Evolutionary conservation across 2,888 invertebrate species (phyloP), one percentile per base, ranked within the genome.

Genomic region (Rhimphoctona megacephalus): DNA sequence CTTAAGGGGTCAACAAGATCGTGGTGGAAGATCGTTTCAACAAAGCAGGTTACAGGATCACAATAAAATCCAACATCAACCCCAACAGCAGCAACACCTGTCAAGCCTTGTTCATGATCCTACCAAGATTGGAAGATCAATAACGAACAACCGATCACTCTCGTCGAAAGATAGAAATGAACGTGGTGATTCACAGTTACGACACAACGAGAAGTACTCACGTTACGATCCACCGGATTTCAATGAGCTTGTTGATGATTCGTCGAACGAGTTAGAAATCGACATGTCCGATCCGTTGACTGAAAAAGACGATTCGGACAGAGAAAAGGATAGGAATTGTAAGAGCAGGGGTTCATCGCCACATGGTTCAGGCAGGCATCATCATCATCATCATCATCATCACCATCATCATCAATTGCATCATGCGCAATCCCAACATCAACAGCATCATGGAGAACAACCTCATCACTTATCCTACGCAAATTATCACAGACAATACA

Each of bases 221-320:
- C 95, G 96, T 85, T 97, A 97, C 94, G 96, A 97, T 84, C 96
- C 96, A 8, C 96, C 96, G 2, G 97, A 97, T 92, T 97, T 97
- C 92, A 97, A 97, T 93, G 97, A 97, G 92, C 94, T 90, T 72
- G 97, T 97, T 8, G 97, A 97, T 93, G 97, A 97, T 90, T 97
- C 97, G 61, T 97, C 97, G 84, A 97, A 97, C 91, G 97, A 97
- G 91, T 93, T 97, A 81, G 97, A 97, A 94, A 97, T 97, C 90
- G 97, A 97, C 92, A 97, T 97, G 96, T 97, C 97, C 0, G 97
- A 97, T 89, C 95, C 96, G 66, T 95, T 96, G 39, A 95, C 95
- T n/a, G 96, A 96, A 81, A 96, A 96, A 90, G 96, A 96, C 81
- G 96, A 96, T 22, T 95, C 95, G 14, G 96, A 96, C 54, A 95